Base-by-base conservation (phyloP, 2,888 invertebrate species). In the Sthenelais limicola region DNA sequence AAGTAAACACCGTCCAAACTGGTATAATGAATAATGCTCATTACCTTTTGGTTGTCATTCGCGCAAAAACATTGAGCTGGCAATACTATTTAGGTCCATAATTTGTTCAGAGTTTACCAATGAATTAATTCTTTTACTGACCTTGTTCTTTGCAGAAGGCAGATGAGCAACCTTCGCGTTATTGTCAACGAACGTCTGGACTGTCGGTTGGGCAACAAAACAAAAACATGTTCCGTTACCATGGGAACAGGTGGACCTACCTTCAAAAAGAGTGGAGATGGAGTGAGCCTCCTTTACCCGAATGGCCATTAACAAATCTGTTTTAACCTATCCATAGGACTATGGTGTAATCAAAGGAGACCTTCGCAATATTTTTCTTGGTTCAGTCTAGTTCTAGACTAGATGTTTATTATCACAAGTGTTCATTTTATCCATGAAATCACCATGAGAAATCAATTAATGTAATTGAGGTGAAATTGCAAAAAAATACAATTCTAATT, bases 131-230 rank as follows among this genome's bases (percentile, higher is more conserved):
- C 12, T 12, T 43, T 43, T 43, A 15, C 18, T 51, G n/a, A 28
- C 7, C 28, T 28, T 48, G 68, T 72, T 74, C 82, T 76, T 87
- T 88, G 68, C 87, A 95, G 94, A 87, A 86, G 92, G 72, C 91
- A 92, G 54, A 91, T 91, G 9, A 89, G 90, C 0, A 94, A 95
- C 73, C 87, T 97, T 30, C 88, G 91, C 28, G 94, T 95, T 1
- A 92, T 92, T 28, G 92, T 92, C 48, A 92, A 92, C 75, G 92
- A 92, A 1, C 89, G 87, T 73, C 92, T 96, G 74, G 91, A 92
- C 79, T 96, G 96, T 86, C 94, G 92, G 84, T 90, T 97, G 77
- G 96, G 95, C 66, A 93, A 94, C 79, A 96, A 95, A 88, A 90
- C 92, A 49, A 89, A 91, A 75, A 86, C 90, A 38, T 88, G 93